Evolutionary conservation across 2,797 vertebrate genomes (phyloP).

Genomic region (Ptychobarbus kaznakovi): DNA sequence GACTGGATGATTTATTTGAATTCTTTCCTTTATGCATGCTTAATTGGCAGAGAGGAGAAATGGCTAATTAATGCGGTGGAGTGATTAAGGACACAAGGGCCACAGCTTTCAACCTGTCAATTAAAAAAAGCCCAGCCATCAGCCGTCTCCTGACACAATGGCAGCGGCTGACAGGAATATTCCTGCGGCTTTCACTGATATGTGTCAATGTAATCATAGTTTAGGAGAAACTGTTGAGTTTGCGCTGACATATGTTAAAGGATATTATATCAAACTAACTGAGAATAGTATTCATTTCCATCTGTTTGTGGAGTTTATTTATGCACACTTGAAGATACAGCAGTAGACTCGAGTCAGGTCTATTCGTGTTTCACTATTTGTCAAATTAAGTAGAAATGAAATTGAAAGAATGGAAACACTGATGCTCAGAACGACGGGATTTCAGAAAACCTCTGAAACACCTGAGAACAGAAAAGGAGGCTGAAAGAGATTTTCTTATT

Average conservation of each 20-base stretch:
- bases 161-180: slow-evolving; percentile 64
- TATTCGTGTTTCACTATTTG: neutral
- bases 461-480: slow-evolving; percentile 1
- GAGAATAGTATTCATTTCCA: neutral
- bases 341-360: neutral
- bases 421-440: neutral
- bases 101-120: slow-evolving; percentile 72
- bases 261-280: neutral
- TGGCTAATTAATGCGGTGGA: slow-evolving; percentile 74
- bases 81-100: slow-evolving; percentile 64
- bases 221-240: neutral
- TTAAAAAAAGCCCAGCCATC: slow-evolving; percentile 64
- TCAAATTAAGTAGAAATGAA: neutral
- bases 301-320: slow-evolving; percentile 17
- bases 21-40: slow-evolving; percentile 71
- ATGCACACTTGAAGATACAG: neutral
- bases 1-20: slow-evolving; percentile 69
- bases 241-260: neutral
- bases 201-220: slow-evolving; percentile 8
- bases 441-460: neutral
- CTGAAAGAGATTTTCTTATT: neutral
- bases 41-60: slow-evolving; percentile 74
- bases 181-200: slow-evolving; percentile 21
- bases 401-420: neutral
- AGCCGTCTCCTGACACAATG: slow-evolving; percentile 60